Evolutionary conservation across 1,140 invertebrate species (phyloP).

Genomic region (Aphaenogaster floridana): DNA sequence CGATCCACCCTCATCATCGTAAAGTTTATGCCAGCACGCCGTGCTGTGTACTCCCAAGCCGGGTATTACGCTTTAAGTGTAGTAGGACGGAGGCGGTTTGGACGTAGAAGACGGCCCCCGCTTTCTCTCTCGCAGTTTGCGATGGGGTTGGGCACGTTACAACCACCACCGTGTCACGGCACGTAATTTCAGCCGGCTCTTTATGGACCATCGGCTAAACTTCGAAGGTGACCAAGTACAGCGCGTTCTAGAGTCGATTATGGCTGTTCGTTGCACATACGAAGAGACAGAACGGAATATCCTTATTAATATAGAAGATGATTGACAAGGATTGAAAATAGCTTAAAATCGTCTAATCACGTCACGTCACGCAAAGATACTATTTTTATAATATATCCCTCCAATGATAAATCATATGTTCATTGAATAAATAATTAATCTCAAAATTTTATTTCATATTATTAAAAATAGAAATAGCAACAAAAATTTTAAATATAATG

Average conservation of each 20-base stretch:
- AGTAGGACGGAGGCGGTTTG: conserved; percentile 4
- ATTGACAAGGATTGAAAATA: conserved; percentile 7
- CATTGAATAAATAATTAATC: not conserved
- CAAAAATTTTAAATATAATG: not conserved
- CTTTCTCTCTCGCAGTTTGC: conserved; percentile 20
- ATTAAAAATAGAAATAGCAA: not conserved
- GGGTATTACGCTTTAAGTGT: conserved; percentile 59
- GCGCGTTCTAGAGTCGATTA: conserved; percentile 14
- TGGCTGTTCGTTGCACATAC: not conserved
- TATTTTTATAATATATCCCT: not conserved
- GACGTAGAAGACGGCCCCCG: not conserved
- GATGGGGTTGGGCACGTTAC: conserved; percentile 33
- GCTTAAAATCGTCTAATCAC: not conserved
- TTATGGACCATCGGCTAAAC: conserved; percentile 66
- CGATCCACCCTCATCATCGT: conserved; percentile 64
- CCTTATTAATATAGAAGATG: not conserved
- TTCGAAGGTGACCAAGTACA: conserved; percentile 45
- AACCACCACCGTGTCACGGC: conserved; percentile 44
- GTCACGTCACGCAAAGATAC: not conserved
- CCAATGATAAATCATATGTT: not conserved
- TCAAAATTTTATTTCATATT: not conserved
- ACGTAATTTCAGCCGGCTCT: conserved; percentile 61
- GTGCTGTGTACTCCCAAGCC: conserved; percentile 49
- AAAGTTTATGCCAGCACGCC: conserved; percentile 62
- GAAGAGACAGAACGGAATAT: not conserved